Evolutionary conservation across 2,113 vertebrate genomes (phyloP).

Genomic region (Empidonax traillii): DNA sequence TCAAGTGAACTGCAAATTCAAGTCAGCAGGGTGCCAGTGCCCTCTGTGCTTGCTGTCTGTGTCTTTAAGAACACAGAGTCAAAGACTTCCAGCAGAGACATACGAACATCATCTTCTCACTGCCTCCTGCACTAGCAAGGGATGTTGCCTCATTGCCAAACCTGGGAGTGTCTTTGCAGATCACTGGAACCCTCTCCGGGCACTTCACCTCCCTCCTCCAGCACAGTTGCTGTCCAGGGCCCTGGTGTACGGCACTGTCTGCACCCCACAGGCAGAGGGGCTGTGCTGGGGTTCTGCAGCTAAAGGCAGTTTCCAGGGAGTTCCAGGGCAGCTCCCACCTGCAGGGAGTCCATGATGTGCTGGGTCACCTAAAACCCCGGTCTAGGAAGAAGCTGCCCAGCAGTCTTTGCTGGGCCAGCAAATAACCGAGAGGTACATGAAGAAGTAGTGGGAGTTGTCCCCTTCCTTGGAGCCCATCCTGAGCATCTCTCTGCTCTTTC

Average conservation of each 20-base stretch:
- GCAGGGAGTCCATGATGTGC: fast-evolving
- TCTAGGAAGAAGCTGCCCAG: not conserved
- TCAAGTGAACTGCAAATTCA: constrained; percentile 69
- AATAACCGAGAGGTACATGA: not conserved
- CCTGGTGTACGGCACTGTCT: fast-evolving
- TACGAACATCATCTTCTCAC: constrained; percentile 13
- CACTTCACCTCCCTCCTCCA: not conserved
- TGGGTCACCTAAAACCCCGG: not conserved
- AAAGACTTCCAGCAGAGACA: constrained; percentile 66
- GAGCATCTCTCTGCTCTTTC: not conserved
- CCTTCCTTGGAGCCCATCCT: not conserved
- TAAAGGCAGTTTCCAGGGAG: too few relatives aligned
- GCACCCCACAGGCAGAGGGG: not conserved
- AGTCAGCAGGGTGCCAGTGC: constrained; percentile 58
- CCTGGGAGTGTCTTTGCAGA: not conserved
- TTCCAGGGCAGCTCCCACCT: not conserved
- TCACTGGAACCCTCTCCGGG: not conserved
- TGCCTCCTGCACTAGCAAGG: not conserved
- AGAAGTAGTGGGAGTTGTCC: not conserved
- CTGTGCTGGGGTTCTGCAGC: not conserved
- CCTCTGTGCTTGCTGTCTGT: constrained; percentile 60
- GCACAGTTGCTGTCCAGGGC: fast-evolving
- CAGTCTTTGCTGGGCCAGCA: not conserved
- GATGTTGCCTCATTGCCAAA: not conserved
- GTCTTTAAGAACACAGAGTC: constrained; percentile 58